Evolutionary conservation across 2,888 invertebrate genomes (phyloP).

Genomic region (Morpho helenor): DNA sequence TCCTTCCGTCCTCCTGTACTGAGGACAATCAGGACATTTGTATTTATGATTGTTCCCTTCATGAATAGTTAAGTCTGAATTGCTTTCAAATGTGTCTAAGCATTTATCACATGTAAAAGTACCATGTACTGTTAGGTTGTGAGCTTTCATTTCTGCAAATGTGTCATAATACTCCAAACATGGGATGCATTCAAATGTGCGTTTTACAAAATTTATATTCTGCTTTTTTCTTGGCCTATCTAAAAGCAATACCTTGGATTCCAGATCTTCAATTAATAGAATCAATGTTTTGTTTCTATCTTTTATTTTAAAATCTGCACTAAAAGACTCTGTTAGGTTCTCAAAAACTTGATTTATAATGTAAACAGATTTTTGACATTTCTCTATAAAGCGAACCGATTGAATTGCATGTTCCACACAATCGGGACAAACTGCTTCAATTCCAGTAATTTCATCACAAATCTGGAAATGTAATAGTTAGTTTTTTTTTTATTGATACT

Average conservation of each 20-base stretch:
- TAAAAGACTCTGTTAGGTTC: conserved; percentile 41
- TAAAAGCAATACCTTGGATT: conserved; percentile 43
- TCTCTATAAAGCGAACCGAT: conserved; percentile 43
- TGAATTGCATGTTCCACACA: conserved; percentile 49
- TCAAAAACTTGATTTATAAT: conserved; percentile 45
- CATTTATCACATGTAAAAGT: conserved; percentile 50
- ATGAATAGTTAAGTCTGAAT: conserved; percentile 40
- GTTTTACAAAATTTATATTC: conserved; percentile 18
- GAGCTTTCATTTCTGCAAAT: conserved; percentile 40
- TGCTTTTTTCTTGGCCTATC: conserved; percentile 31
- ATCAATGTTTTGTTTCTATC: conserved; percentile 42
- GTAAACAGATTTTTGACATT: conserved; percentile 41
- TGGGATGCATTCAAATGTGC: conserved; percentile 36
- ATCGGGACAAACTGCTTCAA: conserved; percentile 55
- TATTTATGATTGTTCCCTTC: conserved; percentile 33
- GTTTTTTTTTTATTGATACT: not conserved
- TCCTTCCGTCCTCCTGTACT: conserved; percentile 40
- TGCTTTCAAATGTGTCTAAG: conserved; percentile 35
- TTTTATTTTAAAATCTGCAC: conserved; percentile 34
- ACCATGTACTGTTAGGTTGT: conserved; percentile 42
- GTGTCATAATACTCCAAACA: conserved; percentile 41
- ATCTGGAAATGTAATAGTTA: conserved; percentile 39
- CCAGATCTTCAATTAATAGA: conserved; percentile 42
- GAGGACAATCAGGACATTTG: conserved; percentile 48
- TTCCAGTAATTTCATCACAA: conserved; percentile 47